Conservation (phyloP, 2,113 vertebrate species). For the Pelobates fuscus region DNA sequence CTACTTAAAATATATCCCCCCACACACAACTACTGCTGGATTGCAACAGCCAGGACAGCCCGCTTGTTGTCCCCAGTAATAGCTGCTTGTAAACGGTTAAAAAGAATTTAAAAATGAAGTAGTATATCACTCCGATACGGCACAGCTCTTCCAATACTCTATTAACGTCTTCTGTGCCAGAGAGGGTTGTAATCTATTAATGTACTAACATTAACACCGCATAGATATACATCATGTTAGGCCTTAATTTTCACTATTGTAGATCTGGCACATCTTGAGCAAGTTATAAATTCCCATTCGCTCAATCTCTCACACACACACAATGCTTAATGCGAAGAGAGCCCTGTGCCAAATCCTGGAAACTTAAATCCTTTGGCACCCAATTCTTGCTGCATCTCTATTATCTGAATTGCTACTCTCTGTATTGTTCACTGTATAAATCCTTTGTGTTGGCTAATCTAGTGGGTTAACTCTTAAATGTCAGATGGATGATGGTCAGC, state of each 20-base stretch:
- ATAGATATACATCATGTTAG: slow-evolving; percentile 8
- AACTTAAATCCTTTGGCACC: slow-evolving; percentile 19
- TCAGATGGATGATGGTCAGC: too few species aligned
- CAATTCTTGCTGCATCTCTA: slow-evolving; percentile 10
- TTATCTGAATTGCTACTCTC: neutral
- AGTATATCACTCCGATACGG: too few species aligned
- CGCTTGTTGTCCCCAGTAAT: too few species aligned
- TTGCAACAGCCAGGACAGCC: too few species aligned
- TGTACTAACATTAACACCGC: slow-evolving; percentile 5
- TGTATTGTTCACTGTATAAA: slow-evolving; percentile 1
- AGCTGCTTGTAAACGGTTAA: too few species aligned
- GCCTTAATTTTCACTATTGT: slow-evolving; percentile 15
- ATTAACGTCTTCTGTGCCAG: slow-evolving; percentile 1
- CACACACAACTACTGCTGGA: too few species aligned
- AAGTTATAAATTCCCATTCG: slow-evolving; percentile 17
- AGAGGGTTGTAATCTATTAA: neutral
- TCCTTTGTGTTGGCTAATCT: neutral
- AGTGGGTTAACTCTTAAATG: neutral
- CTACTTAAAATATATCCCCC: too few species aligned
- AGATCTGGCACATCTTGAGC: slow-evolving; percentile 10
- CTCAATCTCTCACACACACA: slow-evolving; percentile 19
- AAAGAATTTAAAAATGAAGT: too few species aligned
- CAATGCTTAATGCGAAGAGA: slow-evolving; percentile 15
- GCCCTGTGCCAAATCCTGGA: slow-evolving; percentile 2
- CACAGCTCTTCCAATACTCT: neutral